phyloP scores from a whole-genome alignment of 2,113 vertebrate species.

The Mastomys natalensis region DNA sequence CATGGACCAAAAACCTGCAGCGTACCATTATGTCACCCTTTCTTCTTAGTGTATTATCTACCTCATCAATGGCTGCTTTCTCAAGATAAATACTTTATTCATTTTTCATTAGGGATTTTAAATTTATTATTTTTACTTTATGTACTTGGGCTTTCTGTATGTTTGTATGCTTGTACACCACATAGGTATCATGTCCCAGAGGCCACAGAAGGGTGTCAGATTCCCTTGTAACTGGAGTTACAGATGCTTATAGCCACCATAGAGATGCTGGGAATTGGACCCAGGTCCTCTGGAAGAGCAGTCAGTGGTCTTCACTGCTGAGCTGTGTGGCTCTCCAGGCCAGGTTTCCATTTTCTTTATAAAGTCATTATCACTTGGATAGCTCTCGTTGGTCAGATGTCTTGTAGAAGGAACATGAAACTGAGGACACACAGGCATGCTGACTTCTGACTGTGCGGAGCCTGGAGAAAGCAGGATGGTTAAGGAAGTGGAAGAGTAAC shows the following conservation, averaged over 20 bases:
- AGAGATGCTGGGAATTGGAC: background rate
- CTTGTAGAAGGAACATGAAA: background rate
- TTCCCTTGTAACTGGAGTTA: background rate
- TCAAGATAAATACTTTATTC: background rate
- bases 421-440: rapidly evolving
- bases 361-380: background rate
- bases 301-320: background rate
- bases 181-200: background rate
- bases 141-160: background rate
- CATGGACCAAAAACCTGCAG: background rate
- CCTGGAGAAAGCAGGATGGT: background rate
- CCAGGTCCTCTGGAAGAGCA: background rate
- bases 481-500: background rate
- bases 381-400: background rate
- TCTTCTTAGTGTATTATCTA: background rate
- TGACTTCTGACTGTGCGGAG: background rate
- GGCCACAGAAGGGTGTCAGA: background rate
- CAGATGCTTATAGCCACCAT: background rate
- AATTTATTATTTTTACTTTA: background rate
- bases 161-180: background rate
- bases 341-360: background rate
- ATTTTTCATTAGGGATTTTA: background rate
- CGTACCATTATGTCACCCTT: background rate
- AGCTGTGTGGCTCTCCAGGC: background rate
- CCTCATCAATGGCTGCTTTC: background rate